A percentile compares a stretch with the other conserved stretches of the same genome.
Evolutionary conservation across 2,113 vertebrate species (phyloP).

Genomic region (Proteles cristata): DNA sequence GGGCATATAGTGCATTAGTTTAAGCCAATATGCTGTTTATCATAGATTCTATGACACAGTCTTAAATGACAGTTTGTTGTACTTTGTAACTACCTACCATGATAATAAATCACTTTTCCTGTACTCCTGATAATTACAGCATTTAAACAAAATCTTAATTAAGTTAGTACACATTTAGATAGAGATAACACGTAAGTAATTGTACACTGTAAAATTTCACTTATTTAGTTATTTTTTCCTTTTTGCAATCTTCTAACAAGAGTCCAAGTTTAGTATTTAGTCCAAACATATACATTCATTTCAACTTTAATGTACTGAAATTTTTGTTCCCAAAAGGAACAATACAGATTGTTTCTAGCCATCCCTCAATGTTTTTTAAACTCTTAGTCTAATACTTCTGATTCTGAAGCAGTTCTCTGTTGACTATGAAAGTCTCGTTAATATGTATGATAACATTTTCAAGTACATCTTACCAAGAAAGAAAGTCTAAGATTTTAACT

Average conservation of each 20-base stretch:
- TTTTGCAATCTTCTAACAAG: slow-evolving; percentile 76
- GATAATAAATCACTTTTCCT: slow-evolving; percentile 96
- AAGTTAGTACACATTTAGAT: slow-evolving; percentile 95
- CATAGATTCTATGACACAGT: slow-evolving; percentile 88
- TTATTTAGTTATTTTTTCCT: slow-evolving; percentile 72
- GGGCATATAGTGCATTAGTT: slow-evolving; percentile 93
- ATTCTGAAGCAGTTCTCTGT: slow-evolving; percentile 53
- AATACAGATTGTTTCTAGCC: slow-evolving; percentile 41
- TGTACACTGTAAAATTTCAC: slow-evolving; percentile 88
- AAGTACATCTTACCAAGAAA: slow-evolving; percentile 61
- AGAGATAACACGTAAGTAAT: slow-evolving; percentile 91
- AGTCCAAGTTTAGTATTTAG: slow-evolving; percentile 76
- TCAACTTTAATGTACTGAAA: slow-evolving; percentile 63
- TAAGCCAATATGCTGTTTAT: slow-evolving; percentile 89
- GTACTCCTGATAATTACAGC: slow-evolving; percentile 93
- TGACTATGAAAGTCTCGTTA: slow-evolving; percentile 39
- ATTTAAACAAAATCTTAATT: slow-evolving; percentile 97
- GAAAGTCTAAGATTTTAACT: slow-evolving; percentile 58
- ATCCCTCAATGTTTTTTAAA: slow-evolving; percentile 41
- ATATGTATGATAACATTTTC: slow-evolving; percentile 36
- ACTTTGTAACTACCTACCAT: slow-evolving; percentile 88
- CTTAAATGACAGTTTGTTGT: slow-evolving; percentile 89
- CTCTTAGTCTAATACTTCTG: neutral
- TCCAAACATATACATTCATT: slow-evolving; percentile 60
- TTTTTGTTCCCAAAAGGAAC: slow-evolving; percentile 56